Base-by-base conservation (phyloP, 2,113 vertebrate genomes). In the Brienomyrus longianalis region DNA sequence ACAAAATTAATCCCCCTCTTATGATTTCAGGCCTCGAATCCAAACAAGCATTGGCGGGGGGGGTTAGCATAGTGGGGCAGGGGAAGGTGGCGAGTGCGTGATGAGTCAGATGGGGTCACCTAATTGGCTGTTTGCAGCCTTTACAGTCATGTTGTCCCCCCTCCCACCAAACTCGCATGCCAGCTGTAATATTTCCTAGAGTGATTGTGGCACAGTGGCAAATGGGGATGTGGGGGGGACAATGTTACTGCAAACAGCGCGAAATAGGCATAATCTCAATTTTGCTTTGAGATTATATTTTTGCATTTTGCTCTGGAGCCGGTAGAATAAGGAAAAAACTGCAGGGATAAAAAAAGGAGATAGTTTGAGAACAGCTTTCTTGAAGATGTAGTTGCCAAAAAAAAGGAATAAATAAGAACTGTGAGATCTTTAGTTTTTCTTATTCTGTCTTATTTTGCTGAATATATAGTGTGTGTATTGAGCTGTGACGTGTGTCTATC, bases 1-100 rank as follows among this genome's bases (percentile, higher is more conserved):
- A 90, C 91, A 87, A 89, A 88, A 93, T 91, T 0, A 91, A 90
- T 92, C 83, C 23, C 54, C 90, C 86, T 90, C 19, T 91, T 83
- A 80, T 47, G 89, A 91, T 80, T 90, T 50, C 59, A 11, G 84
- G 23, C 15, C 27, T 21, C 9, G 6, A 15, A 7, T 43, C 80
- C 21, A 50, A 47, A 83, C 39, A 86, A 91, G 89, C 85, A 86
- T 92, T 92, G 6, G 13, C 2, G 48, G 15, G 89, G 84, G 89
- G 91, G 92, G 1, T n/a, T 84, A 84, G 45, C 2, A 3, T 80
- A 39, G 35, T 39, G 27, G 5, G 27, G 31, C 13, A 15, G n/a
- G 62, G 62, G 62, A 27, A 11, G n/a, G 7, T 59, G 21, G 6
- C 0, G 7, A n/a, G 9, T 27, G 62, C 9, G 2, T 66, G n/a